Percentiles rank a stretch among this genome's conserved stretches.
These are phyloP conservation scores for Limnephilus rhombicus DNA, from an alignment of 2,888 invertebrate species.

Conservation along the genomic window DNA sequence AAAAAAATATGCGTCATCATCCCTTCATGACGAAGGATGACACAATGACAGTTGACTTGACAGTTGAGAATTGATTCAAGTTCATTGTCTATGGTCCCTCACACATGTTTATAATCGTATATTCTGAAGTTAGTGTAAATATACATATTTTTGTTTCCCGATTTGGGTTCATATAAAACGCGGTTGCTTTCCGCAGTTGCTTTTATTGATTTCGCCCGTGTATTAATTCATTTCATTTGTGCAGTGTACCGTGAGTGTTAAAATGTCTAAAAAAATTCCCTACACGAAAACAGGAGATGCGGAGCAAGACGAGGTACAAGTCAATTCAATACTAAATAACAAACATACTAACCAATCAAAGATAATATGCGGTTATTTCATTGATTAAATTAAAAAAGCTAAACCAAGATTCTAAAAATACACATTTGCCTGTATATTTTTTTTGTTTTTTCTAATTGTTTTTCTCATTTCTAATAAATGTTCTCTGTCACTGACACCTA, in stretches of 20 bases:
- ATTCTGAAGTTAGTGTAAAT: not conserved
- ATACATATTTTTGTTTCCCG: not conserved
- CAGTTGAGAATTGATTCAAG: not conserved
- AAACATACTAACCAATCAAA: not conserved
- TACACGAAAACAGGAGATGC: conserved; percentile 75
- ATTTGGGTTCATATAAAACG: conserved; percentile 12
- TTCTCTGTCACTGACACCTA: not conserved
- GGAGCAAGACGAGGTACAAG: conserved; percentile 84
- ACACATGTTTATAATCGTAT: not conserved
- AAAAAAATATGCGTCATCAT: not conserved
- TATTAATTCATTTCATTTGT: not conserved
- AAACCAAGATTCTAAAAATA: not conserved
- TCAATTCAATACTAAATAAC: not conserved
- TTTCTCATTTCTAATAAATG: not conserved
- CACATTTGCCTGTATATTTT: not conserved
- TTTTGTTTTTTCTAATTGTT: not conserved
- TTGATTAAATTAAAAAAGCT: not conserved
- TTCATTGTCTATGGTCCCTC: not conserved
- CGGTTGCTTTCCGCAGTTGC: not conserved
- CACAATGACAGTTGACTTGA: not conserved
- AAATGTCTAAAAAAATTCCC: conserved; percentile 56
- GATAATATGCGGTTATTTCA: not conserved
- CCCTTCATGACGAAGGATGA: not conserved
- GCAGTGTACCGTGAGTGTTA: conserved; percentile 11
- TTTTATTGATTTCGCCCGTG: not conserved